Conservation (phyloP, 1,140 invertebrate genomes). For the Drosophila baimaii region DNA sequence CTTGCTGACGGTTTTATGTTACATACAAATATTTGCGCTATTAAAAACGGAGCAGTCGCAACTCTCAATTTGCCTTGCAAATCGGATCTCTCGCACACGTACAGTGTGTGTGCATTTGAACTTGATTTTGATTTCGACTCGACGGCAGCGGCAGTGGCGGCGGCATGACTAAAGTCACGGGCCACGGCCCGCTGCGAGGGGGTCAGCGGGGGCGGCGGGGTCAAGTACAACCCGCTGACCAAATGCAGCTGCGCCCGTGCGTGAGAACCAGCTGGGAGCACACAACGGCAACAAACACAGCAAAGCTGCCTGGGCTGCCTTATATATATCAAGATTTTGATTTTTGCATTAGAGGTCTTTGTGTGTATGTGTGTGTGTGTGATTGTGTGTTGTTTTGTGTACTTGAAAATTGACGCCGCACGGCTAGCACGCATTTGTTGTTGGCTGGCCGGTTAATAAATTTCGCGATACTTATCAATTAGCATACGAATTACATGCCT, state of each 20-base stretch:
- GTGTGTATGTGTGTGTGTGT: constrained; percentile 7
- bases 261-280: constrained; percentile 71
- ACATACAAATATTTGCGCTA: constrained; percentile 72
- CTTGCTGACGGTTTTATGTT: constrained; percentile 74
- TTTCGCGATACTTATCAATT: constrained; percentile 83
- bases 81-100: constrained; percentile 46
- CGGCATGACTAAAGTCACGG: constrained; percentile 74
- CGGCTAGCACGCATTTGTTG: constrained; percentile 78
- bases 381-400: constrained; percentile 42
- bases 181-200: constrained; percentile 40
- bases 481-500: constrained; percentile 84
- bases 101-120: constrained; percentile 63
- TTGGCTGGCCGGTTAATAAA: constrained; percentile 76
- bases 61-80: constrained; percentile 75
- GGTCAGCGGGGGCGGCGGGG: constrained; percentile 42
- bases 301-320: constrained; percentile 45
- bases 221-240: constrained; percentile 64
- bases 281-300: constrained; percentile 33
- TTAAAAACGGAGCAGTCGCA: constrained; percentile 61
- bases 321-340: constrained; percentile 82
- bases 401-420: constrained; percentile 80
- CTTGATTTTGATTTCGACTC: constrained; percentile 78
- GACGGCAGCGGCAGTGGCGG: constrained; percentile 37
- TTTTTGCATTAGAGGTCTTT: constrained; percentile 68
- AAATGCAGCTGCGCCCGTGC: constrained; percentile 76